Conservation (phyloP, 2,888 invertebrate species). For the Myopa tessellatipennis region DNA sequence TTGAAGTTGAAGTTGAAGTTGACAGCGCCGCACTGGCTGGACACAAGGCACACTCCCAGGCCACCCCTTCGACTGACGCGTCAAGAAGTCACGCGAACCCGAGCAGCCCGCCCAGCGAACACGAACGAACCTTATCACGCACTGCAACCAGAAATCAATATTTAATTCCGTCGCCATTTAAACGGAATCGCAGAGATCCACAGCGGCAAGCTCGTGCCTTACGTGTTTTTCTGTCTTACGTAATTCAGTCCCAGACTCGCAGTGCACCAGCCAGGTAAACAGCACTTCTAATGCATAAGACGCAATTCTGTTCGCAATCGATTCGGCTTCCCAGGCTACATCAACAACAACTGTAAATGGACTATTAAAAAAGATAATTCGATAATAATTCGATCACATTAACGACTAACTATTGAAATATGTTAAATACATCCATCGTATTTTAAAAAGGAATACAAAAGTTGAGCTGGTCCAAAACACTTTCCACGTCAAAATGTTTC, state of each 20-base stretch:
- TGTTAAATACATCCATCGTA: no score
- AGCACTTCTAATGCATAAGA: not conserved
- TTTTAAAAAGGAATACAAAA: no score
- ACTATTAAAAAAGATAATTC: no score
- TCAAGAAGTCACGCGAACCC: conserved; percentile 5
- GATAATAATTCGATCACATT: no score
- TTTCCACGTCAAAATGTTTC: no score
- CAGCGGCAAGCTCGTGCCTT: not conserved
- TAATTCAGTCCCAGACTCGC: not conserved
- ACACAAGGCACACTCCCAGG: no score
- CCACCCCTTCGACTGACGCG: no score
- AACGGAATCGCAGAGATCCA: not conserved
- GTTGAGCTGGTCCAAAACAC: no score
- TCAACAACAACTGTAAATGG: no score
- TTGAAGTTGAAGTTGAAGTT: no score
- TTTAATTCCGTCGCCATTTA: not conserved
- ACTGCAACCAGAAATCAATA: not conserved
- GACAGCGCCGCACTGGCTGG: no score
- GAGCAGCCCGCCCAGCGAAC: not conserved
- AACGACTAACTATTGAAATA: no score
- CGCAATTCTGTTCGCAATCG: not conserved
- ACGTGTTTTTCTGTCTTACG: not conserved
- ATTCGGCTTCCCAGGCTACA: not conserved
- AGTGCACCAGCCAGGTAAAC: not conserved
- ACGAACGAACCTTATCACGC: conserved; percentile 3